Percentiles rank a stretch among this genome's conserved stretches.
phyloP scores from a whole-genome alignment of 1,140 invertebrate genomes.

The Tetragonula clypearis region DNA sequence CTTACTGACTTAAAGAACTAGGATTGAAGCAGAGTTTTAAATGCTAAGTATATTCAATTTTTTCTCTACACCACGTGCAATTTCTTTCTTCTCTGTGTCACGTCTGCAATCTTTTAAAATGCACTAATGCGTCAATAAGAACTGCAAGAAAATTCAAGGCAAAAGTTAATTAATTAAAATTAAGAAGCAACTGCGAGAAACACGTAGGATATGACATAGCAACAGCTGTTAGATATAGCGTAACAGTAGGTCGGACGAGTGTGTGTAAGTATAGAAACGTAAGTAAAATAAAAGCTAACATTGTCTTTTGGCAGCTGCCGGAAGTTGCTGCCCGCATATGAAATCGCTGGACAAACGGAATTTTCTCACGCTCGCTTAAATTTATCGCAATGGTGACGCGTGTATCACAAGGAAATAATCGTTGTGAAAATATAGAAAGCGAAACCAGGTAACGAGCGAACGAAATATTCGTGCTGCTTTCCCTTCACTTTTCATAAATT shows the following conservation, averaged over 20 bases:
- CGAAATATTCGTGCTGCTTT: background rate
- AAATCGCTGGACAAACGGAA: background rate
- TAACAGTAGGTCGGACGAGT: background rate
- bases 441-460: background rate
- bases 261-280: background rate
- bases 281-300: background rate
- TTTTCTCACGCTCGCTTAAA: background rate
- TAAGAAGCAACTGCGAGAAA: too few relatives aligned
- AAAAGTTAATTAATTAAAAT: too few relatives aligned
- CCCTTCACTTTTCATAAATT: background rate
- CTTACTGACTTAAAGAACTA: too few relatives aligned
- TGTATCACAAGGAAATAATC: background rate
- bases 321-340: background rate
- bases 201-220: background rate
- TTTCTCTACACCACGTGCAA: too few relatives aligned
- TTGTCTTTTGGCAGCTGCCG: background rate
- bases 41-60: too few relatives aligned
- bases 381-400: background rate
- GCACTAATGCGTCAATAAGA: too few relatives aligned
- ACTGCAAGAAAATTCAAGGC: too few relatives aligned
- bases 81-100: too few relatives aligned
- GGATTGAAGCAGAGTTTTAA: too few relatives aligned
- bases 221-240: background rate
- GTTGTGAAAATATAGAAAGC: conserved; percentile 9
- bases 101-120: too few relatives aligned